Base-by-base conservation (phyloP, 2,113 vertebrate genomes). In the Myrmecobius fasciatus region DNA sequence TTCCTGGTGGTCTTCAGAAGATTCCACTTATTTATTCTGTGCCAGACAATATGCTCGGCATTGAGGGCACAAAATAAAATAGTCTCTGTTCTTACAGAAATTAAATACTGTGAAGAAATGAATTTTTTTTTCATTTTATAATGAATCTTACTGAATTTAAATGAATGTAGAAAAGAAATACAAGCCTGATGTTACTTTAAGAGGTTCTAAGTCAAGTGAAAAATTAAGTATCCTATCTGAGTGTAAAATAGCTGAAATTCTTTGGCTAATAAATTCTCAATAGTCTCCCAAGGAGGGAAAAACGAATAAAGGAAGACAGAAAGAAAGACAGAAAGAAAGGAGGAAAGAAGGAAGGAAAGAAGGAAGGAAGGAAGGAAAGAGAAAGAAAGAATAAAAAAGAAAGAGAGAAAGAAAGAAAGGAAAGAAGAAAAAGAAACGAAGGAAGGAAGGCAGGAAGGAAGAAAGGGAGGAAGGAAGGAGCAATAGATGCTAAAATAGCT, bases 1-100 rank as follows among this genome's bases (percentile, higher is more conserved):
- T 95, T 94, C 54, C 56, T 91, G 43, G 25, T 93, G 93, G 88
- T 91, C 31, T 92, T 93, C 94, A 56, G 43, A 90, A 83, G 93
- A 22, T 26, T 89, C 56, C 89, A 83, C 43, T 20, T 43, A 83
- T 43, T 83, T 83, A 83, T n/a, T 83, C 17, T 43, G 36, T n/a
- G 67, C 1, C n/a, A 43, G 67, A 20, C n/a, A 83, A n/a, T 83
- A 83, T 83, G 67, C 36, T 83, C 22, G 20, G 17, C 20, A 83
- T n/a, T 83, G n/a, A n/a, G 20, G 17, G n/a, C 24, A 83, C 2
- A 83, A 83, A n/a, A 83, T 83, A 6, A 83, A 43, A 43, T 83
- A 43, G 17, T 22, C 5, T 83, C 67, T 43, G 12, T 43, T 83
- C 67, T 43, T 6, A 43, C 17, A n/a, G 20, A 83, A 43, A 7